Conservation (phyloP, 2,113 vertebrate genomes). For the Aegithalos caudatus region DNA sequence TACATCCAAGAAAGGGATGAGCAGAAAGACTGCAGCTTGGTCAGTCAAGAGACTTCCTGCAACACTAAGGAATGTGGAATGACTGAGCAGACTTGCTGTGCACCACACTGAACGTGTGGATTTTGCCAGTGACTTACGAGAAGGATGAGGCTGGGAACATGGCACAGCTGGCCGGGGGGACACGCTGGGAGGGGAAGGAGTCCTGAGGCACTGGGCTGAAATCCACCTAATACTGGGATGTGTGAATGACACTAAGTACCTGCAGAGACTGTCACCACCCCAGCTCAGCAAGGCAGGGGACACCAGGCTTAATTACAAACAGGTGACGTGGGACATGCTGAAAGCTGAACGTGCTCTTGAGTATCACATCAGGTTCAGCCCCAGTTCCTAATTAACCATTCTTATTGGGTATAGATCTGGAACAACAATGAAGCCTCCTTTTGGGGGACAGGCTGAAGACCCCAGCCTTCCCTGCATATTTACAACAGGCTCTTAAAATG, state of each 20-base stretch:
- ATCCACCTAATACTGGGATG: neutral
- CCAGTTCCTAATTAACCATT: neutral
- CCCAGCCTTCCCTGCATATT: neutral
- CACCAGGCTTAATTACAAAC: neutral
- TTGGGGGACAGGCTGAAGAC: neutral
- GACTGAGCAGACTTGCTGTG: conserved; percentile 18
- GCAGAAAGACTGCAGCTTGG: neutral
- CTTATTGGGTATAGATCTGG: neutral
- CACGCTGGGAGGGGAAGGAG: neutral
- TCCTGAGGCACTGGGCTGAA: neutral
- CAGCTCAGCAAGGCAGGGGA: neutral
- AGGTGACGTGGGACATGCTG: neutral
- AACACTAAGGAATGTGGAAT: conserved; percentile 36
- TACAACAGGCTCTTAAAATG: neutral
- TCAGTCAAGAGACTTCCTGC: neutral
- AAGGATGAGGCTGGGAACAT: neutral
- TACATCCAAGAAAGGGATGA: neutral
- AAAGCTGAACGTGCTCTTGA: neutral
- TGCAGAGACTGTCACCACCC: neutral
- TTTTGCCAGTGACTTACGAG: neutral
- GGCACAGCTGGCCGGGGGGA: neutral
- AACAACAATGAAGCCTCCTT: neutral
- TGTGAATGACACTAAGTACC: neutral
- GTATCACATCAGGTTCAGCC: neutral
- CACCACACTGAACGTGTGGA: neutral